Conservation (phyloP, 2,797 vertebrate species). For the Aphelocoma californica region DNA sequence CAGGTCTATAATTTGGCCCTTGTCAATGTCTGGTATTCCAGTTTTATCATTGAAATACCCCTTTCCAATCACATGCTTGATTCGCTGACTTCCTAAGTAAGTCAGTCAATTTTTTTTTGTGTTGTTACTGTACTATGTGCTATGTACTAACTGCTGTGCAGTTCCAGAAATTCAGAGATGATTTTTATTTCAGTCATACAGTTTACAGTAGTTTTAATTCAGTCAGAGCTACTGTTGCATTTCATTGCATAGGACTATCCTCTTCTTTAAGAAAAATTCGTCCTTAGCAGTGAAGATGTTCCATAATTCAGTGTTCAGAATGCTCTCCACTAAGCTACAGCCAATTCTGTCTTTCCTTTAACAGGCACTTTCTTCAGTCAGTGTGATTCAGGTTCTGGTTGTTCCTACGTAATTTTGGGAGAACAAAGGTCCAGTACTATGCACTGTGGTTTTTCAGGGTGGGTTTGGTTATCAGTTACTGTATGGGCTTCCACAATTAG, state of each 20-base stretch:
- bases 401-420: not conserved
- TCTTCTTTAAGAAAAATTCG: not conserved
- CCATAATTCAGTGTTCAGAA: not conserved
- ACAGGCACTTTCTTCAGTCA: not conserved
- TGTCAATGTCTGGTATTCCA: not conserved
- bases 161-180: not conserved
- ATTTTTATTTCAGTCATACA: not conserved
- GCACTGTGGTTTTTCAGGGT: not conserved
- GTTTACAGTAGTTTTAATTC: not conserved
- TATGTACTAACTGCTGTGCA: not conserved
- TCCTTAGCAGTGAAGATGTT: not conserved
- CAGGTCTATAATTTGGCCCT: not conserved
- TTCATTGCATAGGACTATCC: too few relatives aligned
- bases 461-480: not conserved
- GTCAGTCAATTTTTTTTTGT: not conserved
- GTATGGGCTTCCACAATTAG: not conserved
- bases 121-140: not conserved
- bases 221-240: not conserved
- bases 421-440: not conserved
- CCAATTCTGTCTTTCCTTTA: not conserved
- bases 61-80: not conserved
- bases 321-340: not conserved
- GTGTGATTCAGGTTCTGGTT: not conserved
- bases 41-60: not conserved
- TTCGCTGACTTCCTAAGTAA: not conserved